Evolutionary conservation across 2,113 vertebrate species (phyloP), one percentile per base, ranked within the genome.

Genomic region (Beaufortia kweichowensis): DNA sequence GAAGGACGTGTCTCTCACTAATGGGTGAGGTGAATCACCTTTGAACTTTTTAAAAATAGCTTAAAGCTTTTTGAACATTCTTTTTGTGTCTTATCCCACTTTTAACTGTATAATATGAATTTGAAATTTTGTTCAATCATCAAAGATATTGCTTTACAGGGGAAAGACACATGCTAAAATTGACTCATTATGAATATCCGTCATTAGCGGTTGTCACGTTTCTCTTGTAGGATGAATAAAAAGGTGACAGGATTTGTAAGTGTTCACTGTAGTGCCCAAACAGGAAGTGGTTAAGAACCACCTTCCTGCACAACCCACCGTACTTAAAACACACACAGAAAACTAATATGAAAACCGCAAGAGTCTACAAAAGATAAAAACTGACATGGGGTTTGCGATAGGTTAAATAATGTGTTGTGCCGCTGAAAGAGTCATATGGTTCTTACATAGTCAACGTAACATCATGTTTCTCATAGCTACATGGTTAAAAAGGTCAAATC

Each of bases 1-100:
- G 82, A 60, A 68, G 6, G 48, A 90, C 86, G 0, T 92, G 92
- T 64, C 23, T 93, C 53, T 79, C 4, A 2, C 53, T 93, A 43
- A 82, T 60, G 0, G 87, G 92, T 92, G 39, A 87, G 80, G 68
- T 26, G 23, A 33, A 17, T 8, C 33, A 31, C 41, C 4, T 33
- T 35, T 11, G 6, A 4, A 12, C 66, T 57, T 46, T 61, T 39
- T 33, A 19, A 39, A 70, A 70, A 39, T 71, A 3, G 0, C 12
- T 69, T 21, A 7, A 62, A 46, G 3, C 43, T 15, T 11, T 4
- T 46, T 46, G 12, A 14, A 17, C 15, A 46, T 46, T 46, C 15
- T 46, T 46, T 46, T 4, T 46, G 43, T 46, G 12, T 14, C 15
- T 46, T 17, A 4, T 4, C 43, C 15, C 35, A 39, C 35, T 39